A percentile compares a stretch with the other conserved stretches of the same genome.
Evolutionary conservation across 2,888 invertebrate species (phyloP).

Genomic region (Bruchidius siliquastri): DNA sequence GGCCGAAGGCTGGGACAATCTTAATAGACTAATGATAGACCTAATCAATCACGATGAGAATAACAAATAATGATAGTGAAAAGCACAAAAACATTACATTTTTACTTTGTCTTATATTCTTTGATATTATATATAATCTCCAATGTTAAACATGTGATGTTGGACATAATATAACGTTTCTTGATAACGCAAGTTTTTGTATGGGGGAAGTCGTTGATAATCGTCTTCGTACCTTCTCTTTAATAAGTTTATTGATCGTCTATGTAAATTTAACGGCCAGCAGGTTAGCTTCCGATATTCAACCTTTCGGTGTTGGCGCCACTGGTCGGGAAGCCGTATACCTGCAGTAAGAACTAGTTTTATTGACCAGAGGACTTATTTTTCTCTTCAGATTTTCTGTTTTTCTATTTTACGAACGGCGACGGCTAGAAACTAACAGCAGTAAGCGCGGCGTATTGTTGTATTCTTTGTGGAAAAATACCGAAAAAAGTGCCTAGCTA

Average conservation of each 20-base stretch:
- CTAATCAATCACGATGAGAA: too few species aligned
- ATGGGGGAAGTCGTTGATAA: too few species aligned
- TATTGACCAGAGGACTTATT: neutral
- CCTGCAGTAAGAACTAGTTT: neutral
- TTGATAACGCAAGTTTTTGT: too few species aligned
- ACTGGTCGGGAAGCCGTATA: neutral
- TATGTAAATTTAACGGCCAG: neutral
- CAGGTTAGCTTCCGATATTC: neutral
- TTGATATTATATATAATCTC: too few species aligned
- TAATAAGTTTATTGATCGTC: neutral
- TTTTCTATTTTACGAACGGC: neutral
- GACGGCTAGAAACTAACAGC: neutral
- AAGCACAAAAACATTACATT: too few species aligned
- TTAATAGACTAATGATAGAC: too few species aligned
- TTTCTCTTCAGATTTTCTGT: neutral
- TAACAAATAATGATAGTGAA: too few species aligned
- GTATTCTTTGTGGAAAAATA: neutral
- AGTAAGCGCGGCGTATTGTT: neutral
- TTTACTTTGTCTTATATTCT: too few species aligned
- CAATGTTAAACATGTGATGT: too few species aligned
- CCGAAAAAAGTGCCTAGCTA: neutral
- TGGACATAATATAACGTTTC: too few species aligned
- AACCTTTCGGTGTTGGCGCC: neutral
- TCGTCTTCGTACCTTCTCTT: too few species aligned
- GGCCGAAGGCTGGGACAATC: too few species aligned